Evolutionary conservation across 2,797 vertebrate genomes (phyloP), one percentile per base, ranked within the genome.

Genomic region (Gadopsis marmoratus): DNA sequence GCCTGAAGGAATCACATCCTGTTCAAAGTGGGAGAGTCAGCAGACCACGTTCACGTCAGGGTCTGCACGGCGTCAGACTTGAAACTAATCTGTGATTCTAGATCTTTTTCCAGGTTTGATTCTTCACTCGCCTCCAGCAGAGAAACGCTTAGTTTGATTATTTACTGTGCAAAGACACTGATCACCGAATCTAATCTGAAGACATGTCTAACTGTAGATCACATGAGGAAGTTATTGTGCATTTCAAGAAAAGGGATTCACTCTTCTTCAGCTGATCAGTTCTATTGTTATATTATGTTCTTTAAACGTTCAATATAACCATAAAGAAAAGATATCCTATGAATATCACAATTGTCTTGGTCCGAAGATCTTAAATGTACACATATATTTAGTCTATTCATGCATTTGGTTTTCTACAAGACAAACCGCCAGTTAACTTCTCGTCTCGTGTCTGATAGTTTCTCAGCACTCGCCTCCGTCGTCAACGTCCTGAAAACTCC

Each of bases 231-330:
- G 50, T 70, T 65, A 43, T 17, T 64, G 45, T 70, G 39, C 55
- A 51, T 67, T 80, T 73, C 14, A 66, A 48, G 33, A 72, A 77
- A 45, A 50, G 17, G 17, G 16, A 76, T 33, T 13, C 69, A n/a
- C 14, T n/a, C 23, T 55, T 63, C 10, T 23, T 56, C 59, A 41
- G 21, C 37, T 8, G 4, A 62, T 79, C n/a, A 64, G 1, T 68
- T 74, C 73, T 76, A 54, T 13, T 2, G 14, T 79, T 70, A 59
- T 78, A 43, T 56, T 5, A 50, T n/a, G 1, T 79, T 65, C 72
- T 51, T 70, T 82, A 82, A 73, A 85, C 61, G 78, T 91, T 86
- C 89, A 79, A 91, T 86, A 82, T 77, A 62, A 85, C 51, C 55
- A 76, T 86, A 71, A 86, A 82, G 83, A 87, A 45, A 78, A 73